Conservation (phyloP, 2,888 invertebrate genomes). For the Himalopsyche tibetana region DNA sequence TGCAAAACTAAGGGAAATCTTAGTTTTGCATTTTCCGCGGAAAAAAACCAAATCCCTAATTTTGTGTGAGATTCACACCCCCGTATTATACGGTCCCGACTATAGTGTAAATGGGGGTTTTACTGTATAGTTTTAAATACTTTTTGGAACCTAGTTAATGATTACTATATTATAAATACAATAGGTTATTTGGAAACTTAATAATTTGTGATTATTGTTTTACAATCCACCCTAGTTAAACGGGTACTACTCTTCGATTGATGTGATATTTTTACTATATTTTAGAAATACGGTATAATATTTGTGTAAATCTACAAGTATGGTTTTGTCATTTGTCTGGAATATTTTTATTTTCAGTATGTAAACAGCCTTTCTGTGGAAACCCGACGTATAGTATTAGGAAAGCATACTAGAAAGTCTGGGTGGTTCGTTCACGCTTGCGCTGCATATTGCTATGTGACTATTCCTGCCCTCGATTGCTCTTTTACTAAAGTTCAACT, state of each 20-base stretch:
- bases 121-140: too few relatives aligned
- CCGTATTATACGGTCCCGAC: too few relatives aligned
- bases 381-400: constrained; percentile 82
- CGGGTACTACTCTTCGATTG: too few relatives aligned
- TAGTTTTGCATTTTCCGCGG: too few relatives aligned
- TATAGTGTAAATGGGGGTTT: too few relatives aligned
- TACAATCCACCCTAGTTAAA: too few relatives aligned
- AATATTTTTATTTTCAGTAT: constrained; percentile 75
- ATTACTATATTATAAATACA: background rate
- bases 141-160: background rate
- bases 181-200: background rate
- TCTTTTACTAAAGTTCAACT: constrained; percentile 88
- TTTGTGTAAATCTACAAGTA: too few relatives aligned
- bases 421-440: constrained; percentile 94
- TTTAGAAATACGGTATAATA: too few relatives aligned
- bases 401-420: constrained; percentile 87
- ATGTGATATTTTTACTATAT: too few relatives aligned
- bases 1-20: too few relatives aligned
- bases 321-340: background rate
- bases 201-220: background rate
- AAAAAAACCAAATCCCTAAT: too few relatives aligned
- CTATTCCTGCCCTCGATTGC: constrained; percentile 94
- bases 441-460: constrained; percentile 96
- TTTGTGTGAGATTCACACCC: too few relatives aligned
- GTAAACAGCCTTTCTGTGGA: constrained; percentile 88